phyloP scores from a whole-genome alignment of 2,888 invertebrate genomes.

The Diloba caeruleocephala region DNA sequence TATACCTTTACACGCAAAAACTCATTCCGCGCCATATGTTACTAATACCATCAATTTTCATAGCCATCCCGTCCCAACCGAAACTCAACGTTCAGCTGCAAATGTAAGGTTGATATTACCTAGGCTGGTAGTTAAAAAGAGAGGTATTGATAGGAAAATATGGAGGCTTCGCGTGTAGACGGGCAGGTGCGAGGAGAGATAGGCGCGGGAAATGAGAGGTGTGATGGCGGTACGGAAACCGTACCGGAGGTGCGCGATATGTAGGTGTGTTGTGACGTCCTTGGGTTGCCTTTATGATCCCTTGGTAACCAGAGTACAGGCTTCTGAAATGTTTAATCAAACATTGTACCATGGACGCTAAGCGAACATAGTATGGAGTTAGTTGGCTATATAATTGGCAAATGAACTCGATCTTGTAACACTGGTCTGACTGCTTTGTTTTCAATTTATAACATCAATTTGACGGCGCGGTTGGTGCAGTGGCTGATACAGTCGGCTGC shows the following conservation, averaged over 20 bases:
- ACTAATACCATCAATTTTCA: constrained; percentile 61
- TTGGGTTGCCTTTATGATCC: no score
- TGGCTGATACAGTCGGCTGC: no score
- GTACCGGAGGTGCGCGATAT: constrained; percentile 16
- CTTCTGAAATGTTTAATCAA: no score
- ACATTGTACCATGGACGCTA: no score
- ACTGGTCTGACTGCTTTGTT: no score
- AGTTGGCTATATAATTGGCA: no score
- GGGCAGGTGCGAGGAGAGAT: constrained; percentile 61
- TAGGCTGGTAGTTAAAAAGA: constrained; percentile 32
- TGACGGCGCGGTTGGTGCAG: no score
- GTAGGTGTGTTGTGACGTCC: not conserved
- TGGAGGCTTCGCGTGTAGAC: constrained; percentile 69
- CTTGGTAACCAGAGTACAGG: no score
- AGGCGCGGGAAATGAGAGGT: constrained; percentile 54
- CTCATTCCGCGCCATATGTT: constrained; percentile 53
- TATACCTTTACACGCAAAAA: constrained; percentile 45
- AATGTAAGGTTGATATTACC: not conserved
- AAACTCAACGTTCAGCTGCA: constrained; percentile 7
- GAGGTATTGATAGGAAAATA: constrained; percentile 71
- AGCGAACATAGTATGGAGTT: no score
- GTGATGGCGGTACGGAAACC: constrained; percentile 50
- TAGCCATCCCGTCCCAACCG: constrained; percentile 1
- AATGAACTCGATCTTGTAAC: no score
- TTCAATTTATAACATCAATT: no score